Percentiles rank a stretch among this genome's conserved stretches.
phyloP scores from a whole-genome alignment of 1,140 invertebrate species.

The Idris sp. region DNA sequence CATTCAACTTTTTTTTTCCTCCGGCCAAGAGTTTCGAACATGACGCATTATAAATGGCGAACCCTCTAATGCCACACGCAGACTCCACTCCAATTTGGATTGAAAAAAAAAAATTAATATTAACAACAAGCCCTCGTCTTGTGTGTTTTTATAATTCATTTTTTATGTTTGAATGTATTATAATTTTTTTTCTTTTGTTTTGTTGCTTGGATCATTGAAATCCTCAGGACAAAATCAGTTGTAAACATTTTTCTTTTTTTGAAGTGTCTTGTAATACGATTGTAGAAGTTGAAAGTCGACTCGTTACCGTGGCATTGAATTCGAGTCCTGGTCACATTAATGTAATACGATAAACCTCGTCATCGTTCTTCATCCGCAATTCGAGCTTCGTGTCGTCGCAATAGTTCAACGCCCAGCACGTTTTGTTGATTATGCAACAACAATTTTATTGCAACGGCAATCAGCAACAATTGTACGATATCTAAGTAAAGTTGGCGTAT shows the following conservation, averaged over 20 bases:
- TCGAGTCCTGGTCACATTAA: conserved; percentile 46
- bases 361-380: conserved; percentile 51
- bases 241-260: conserved; percentile 24
- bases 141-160: too few relatives aligned
- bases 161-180: too few relatives aligned
- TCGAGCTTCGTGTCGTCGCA: conserved; percentile 38
- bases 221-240: not conserved
- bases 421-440: conserved; percentile 43
- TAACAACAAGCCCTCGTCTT: too few relatives aligned
- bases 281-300: conserved; percentile 32
- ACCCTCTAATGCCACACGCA: too few relatives aligned
- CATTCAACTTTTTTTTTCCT: too few relatives aligned
- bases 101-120: too few relatives aligned
- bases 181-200: too few relatives aligned
- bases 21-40: too few relatives aligned
- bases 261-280: conserved; percentile 15
- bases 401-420: conserved; percentile 37
- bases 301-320: conserved; percentile 50
- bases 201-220: not conserved
- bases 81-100: too few relatives aligned
- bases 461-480: conserved; percentile 18
- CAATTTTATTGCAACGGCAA: conserved; percentile 8
- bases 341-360: conserved; percentile 55
- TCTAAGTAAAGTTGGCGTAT: conserved; percentile 1
- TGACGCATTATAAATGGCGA: too few relatives aligned